phyloP scores from a whole-genome alignment of 2,113 vertebrate species.

The Theropithecus gelada region DNA sequence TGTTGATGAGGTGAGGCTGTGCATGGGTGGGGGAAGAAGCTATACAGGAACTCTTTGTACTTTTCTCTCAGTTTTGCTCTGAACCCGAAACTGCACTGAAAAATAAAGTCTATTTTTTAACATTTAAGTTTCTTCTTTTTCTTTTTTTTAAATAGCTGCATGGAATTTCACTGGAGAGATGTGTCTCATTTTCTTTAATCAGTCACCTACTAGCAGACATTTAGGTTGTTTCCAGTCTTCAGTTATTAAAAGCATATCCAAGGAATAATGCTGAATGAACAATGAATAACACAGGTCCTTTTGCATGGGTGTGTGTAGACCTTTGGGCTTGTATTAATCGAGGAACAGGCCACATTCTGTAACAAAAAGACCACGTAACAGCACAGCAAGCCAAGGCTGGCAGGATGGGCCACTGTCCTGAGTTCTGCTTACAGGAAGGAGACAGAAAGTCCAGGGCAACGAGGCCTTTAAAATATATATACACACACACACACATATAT shows the following conservation, averaged over 20 bases:
- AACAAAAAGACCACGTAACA: no score
- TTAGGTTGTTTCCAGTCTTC: background rate
- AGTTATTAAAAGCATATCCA: background rate
- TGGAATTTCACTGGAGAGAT: background rate
- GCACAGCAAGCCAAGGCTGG: no score
- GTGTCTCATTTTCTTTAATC: background rate
- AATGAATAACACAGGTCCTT: accelerated
- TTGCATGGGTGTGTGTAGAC: no score
- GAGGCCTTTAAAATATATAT: no score
- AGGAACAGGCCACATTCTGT: no score
- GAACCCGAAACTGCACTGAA: background rate
- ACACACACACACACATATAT: accelerated
- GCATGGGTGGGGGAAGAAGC: accelerated
- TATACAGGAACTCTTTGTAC: accelerated
- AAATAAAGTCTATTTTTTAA: background rate
- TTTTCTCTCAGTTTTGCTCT: background rate
- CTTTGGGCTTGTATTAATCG: no score
- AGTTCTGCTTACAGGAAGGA: no score
- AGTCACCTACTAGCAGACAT: background rate
- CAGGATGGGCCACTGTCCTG: no score
- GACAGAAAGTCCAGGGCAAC: no score
- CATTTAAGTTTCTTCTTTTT: background rate
- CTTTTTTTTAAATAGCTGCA: background rate
- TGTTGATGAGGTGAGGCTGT: background rate
- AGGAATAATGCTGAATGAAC: background rate